These are phyloP conservation scores for Gymnocheta viridis DNA, from an alignment of 2,888 invertebrate species.

Conservation along the genomic window DNA sequence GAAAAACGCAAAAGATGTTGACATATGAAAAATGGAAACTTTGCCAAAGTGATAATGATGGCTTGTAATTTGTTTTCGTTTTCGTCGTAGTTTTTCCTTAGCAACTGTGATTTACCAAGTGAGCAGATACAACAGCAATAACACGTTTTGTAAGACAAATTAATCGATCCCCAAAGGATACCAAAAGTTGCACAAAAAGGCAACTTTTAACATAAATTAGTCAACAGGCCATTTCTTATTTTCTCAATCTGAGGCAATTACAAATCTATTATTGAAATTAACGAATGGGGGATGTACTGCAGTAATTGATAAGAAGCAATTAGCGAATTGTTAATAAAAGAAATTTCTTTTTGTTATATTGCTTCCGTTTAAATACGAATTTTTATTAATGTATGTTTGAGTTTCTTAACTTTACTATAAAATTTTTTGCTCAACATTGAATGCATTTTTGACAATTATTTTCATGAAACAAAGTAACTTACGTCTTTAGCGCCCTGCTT, in stretches of 20 bases:
- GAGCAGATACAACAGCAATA: constrained; percentile 8
- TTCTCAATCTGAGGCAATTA: constrained; percentile 25
- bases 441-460: too few species aligned
- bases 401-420: too few species aligned
- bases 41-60: constrained; percentile 69
- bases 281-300: background rate
- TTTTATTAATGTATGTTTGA: background rate
- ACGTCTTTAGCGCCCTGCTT: too few species aligned
- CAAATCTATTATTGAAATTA: background rate
- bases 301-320: constrained; percentile 36
- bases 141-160: constrained; percentile 49
- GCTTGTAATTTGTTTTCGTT: constrained; percentile 64
- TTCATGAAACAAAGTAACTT: too few species aligned
- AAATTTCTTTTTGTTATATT: constrained; percentile 36
- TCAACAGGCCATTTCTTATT: background rate
- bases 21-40: constrained; percentile 66
- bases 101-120: constrained; percentile 30
- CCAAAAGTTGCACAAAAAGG: constrained; percentile 1
- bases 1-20: constrained; percentile 33
- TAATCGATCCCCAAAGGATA: constrained; percentile 67
- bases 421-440: background rate
- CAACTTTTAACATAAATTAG: constrained; percentile 42
- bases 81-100: background rate
- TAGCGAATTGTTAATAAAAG: constrained; percentile 2
- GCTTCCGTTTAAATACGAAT: background rate